These are phyloP conservation scores for Butastur rufipennis DNA, from an alignment of 2,113 vertebrate genomes.

Conservation along the genomic window DNA sequence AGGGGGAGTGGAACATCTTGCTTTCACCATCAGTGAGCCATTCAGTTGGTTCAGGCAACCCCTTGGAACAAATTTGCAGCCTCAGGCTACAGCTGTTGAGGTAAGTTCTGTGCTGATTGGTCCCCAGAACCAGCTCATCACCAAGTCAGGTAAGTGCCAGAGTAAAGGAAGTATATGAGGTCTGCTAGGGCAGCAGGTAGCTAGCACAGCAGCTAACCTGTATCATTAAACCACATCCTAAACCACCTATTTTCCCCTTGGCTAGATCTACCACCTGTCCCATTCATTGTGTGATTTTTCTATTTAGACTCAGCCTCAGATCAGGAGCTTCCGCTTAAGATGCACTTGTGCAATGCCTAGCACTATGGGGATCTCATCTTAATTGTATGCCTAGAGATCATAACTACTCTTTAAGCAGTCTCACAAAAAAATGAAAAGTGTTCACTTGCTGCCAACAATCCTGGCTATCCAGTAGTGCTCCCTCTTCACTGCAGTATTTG, in stretches of 20 bases:
- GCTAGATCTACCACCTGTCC: background rate
- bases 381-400: background rate
- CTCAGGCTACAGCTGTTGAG: background rate
- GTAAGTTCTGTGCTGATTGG: background rate
- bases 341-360: too few relatives aligned
- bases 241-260: background rate
- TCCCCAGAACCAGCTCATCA: background rate
- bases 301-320: background rate
- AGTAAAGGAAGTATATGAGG: background rate
- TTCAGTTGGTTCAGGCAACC: background rate
- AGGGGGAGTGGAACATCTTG: background rate
- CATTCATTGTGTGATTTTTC: background rate
- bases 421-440: background rate
- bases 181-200: background rate
- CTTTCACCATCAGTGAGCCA: background rate
- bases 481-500: background rate
- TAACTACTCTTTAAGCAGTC: background rate
- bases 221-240: background rate
- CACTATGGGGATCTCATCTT: rapidly evolving
- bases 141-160: background rate
- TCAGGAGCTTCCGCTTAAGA: background rate
- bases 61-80: background rate
- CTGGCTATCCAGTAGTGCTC: background rate
- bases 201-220: background rate
- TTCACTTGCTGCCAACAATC: background rate